phyloP scores from a whole-genome alignment of 2,797 vertebrate genomes.

The Acipenser oxyrinchus region DNA sequence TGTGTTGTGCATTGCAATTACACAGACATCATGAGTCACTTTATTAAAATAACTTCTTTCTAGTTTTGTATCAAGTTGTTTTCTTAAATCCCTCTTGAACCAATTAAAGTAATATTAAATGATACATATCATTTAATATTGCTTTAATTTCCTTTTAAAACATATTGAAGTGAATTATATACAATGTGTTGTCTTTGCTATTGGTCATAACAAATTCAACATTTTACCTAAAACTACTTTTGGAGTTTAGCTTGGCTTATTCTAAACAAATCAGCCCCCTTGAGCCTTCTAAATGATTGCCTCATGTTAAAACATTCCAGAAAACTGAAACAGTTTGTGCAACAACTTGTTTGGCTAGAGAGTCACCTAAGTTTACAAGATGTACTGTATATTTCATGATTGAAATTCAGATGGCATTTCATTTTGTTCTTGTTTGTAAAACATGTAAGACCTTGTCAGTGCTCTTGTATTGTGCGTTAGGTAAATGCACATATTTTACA shows the following conservation, averaged over 20 bases:
- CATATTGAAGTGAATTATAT: not conserved
- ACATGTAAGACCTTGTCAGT: conserved; percentile 20
- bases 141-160: too few species aligned
- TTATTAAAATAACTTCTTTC: too few species aligned
- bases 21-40: too few species aligned
- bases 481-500: conserved; percentile 43
- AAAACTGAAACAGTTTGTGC: not conserved
- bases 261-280: not conserved
- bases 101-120: too few species aligned
- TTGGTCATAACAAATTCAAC: too few species aligned
- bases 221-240: too few species aligned
- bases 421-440: conserved; percentile 41
- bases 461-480: conserved; percentile 36
- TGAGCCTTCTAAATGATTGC: not conserved
- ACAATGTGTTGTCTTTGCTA: too few species aligned
- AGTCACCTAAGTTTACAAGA: not conserved
- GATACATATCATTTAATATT: not conserved
- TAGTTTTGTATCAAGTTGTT: too few species aligned
- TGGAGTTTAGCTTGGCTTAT: too few species aligned
- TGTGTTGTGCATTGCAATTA: too few species aligned
- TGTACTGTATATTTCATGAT: conserved; percentile 19
- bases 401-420: conserved; percentile 31
- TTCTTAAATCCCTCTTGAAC: too few species aligned
- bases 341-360: not conserved
- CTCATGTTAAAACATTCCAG: not conserved